Evolutionary conservation across 2,113 vertebrate species (phyloP).

Genomic region (Cettia cetti): DNA sequence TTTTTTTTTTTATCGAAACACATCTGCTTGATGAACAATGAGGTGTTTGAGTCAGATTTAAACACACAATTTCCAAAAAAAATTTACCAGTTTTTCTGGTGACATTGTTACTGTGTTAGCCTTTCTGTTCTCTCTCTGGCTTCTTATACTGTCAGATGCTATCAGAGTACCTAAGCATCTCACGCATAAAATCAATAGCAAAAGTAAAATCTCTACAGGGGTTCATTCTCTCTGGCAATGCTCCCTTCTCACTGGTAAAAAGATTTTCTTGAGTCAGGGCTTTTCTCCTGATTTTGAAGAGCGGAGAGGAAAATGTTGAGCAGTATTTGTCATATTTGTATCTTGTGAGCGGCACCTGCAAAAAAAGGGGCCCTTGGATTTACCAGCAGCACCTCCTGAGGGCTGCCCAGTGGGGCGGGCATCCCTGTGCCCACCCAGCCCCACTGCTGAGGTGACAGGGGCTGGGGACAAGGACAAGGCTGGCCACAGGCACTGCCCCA

Average conservation of each 20-base stretch:
- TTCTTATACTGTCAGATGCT: slow-evolving; percentile 20
- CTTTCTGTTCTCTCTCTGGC: slow-evolving; percentile 35
- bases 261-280: not conserved
- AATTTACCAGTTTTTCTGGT: not conserved
- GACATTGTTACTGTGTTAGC: slow-evolving; percentile 8
- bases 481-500: not conserved
- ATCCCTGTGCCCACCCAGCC: rapidly evolving
- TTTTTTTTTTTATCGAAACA: not conserved
- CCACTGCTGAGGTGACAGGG: not conserved
- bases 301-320: not conserved
- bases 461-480: rapidly evolving
- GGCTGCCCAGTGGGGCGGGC: rapidly evolving
- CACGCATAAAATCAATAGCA: slow-evolving; percentile 55
- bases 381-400: rapidly evolving
- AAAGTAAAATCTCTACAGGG: slow-evolving; percentile 51
- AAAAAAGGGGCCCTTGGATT: not conserved
- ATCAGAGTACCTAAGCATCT: slow-evolving; percentile 33
- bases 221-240: slow-evolving; percentile 24
- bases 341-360: rapidly evolving
- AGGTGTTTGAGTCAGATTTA: not conserved
- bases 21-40: not conserved
- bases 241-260: not conserved
- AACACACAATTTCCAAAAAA: not conserved
- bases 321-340: not conserved
- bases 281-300: not conserved